A percentile compares a stretch with the other conserved stretches of the same genome.
Conservation (phyloP, 1,140 invertebrate genomes). For the Bombus vancouverensis region DNA sequence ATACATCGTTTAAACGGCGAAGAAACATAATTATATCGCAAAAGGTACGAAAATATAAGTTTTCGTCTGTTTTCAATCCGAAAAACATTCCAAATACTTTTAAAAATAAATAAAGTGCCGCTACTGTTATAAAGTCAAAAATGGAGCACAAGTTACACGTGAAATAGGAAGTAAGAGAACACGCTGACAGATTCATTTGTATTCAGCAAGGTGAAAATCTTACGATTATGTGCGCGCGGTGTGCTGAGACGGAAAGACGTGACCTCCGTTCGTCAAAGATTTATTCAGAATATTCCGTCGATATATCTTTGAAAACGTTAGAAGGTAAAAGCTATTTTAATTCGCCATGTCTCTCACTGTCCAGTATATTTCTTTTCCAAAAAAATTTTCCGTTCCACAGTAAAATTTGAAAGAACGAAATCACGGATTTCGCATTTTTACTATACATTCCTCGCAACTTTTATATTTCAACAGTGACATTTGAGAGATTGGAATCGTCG, state of each 20-base stretch:
- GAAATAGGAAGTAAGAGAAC: constrained; percentile 64
- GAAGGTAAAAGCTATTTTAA: constrained; percentile 19
- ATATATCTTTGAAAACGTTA: constrained; percentile 43
- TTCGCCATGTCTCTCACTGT: background rate
- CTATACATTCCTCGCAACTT: background rate
- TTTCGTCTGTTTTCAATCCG: background rate
- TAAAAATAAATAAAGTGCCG: background rate
- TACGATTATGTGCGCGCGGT: constrained; percentile 68
- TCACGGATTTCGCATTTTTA: background rate
- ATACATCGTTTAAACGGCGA: background rate
- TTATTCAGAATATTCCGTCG: constrained; percentile 58
- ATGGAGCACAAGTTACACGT: constrained; percentile 8
- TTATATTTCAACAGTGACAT: constrained; percentile 4
- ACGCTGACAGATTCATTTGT: constrained; percentile 73
- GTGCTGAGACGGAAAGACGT: constrained; percentile 55
- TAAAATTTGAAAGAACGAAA: background rate
- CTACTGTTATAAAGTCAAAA: background rate
- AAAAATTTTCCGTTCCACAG: background rate
- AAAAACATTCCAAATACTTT: background rate
- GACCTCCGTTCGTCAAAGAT: constrained; percentile 63
- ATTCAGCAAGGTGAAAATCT: constrained; percentile 72
- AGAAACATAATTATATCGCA: too few species aligned
- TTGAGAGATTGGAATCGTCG: background rate
- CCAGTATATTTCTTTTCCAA: background rate
- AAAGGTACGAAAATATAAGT: too few species aligned